Conservation (phyloP, 2,888 invertebrate species). For the Cylloceria caligata region DNA sequence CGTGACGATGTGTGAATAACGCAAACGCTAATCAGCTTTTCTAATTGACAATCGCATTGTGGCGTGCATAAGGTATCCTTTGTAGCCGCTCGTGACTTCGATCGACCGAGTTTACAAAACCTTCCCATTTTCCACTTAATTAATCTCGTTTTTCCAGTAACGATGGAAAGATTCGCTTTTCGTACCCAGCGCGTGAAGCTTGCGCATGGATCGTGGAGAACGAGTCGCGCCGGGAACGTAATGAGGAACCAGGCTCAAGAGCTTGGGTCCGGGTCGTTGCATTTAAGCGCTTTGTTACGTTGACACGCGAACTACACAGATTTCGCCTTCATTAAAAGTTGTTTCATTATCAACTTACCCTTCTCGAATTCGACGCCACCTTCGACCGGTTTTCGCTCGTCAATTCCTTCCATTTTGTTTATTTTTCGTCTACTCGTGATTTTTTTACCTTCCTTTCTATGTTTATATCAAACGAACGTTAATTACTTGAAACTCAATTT, state of each 20-base stretch:
- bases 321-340: constrained; percentile 73
- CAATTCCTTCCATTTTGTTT: constrained; percentile 23
- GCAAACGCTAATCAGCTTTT: constrained; percentile 26
- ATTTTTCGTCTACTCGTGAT: neutral
- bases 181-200: neutral
- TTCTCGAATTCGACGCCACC: constrained; percentile 40
- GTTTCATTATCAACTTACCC: constrained; percentile 68
- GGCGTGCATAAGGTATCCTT: constrained; percentile 11
- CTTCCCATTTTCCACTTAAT: constrained; percentile 42
- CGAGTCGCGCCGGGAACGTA: neutral
- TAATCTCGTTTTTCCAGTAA: constrained; percentile 45
- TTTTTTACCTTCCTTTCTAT: neutral
- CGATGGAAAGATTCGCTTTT: constrained; percentile 8
- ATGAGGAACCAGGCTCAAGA: constrained; percentile 24
- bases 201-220: neutral
- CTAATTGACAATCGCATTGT: constrained; percentile 30
- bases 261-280: constrained; percentile 57
- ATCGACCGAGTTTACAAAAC: neutral
- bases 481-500: constrained; percentile 40
- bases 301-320: constrained; percentile 66
- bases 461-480: constrained; percentile 34
- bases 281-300: constrained; percentile 71
- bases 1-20: neutral
- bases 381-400: constrained; percentile 39
- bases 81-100: constrained; percentile 4